phyloP scores from a whole-genome alignment of 2,888 invertebrate genomes.

The Polietes domitor region DNA sequence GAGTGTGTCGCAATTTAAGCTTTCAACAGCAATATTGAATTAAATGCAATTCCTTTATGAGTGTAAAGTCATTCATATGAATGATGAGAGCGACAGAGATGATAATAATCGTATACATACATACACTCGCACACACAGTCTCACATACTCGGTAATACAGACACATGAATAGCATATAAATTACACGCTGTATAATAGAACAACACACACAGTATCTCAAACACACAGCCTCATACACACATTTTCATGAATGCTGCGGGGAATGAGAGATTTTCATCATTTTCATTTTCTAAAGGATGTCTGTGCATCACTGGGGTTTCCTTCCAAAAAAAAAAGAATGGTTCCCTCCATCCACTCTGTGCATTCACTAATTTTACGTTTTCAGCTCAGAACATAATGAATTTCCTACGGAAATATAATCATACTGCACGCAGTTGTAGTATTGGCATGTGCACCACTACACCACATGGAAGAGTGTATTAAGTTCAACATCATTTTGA shows the following conservation, averaged over 20 bases:
- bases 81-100: constrained; percentile 27
- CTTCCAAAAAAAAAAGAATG: constrained; percentile 1
- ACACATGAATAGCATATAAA: constrained; percentile 32
- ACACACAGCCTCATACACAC: constrained; percentile 1
- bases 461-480: neutral
- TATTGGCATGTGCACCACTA: neutral
- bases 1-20: constrained; percentile 63
- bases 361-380: constrained; percentile 14
- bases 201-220: neutral
- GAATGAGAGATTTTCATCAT: constrained; percentile 20
- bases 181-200: constrained; percentile 30
- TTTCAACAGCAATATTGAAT: constrained; percentile 69
- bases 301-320: constrained; percentile 8
- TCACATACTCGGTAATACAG: constrained; percentile 1
- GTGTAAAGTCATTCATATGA: constrained; percentile 27
- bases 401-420: constrained; percentile 43
- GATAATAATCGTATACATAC: constrained; percentile 43
- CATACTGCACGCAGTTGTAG: constrained; percentile 16
- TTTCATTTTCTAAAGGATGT: constrained; percentile 22
- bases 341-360: neutral
- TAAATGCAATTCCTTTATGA: constrained; percentile 58
- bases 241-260: neutral
- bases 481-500: too few species aligned
- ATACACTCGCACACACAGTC: neutral
- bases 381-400: constrained; percentile 7